phyloP scores from a whole-genome alignment of 2,113 vertebrate genomes.

The Antennarius striatus region DNA sequence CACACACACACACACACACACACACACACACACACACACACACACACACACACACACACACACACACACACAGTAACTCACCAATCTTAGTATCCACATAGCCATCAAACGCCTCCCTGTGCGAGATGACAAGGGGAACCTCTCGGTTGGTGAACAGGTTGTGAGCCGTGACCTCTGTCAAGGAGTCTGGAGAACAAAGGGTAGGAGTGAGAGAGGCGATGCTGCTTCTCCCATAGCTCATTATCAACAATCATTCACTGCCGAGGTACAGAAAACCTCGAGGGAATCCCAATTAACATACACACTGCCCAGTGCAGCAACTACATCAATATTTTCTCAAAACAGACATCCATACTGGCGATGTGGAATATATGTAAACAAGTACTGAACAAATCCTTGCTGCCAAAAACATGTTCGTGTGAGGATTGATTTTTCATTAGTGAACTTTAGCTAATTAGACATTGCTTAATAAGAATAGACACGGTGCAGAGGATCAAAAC shows the following conservation, averaged over 20 bases:
- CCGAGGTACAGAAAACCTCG: constrained; percentile 15
- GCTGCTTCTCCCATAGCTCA: constrained; percentile 42
- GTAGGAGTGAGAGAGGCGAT: constrained; percentile 21
- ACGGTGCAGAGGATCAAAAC: constrained; percentile 9
- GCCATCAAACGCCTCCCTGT: constrained; percentile 80
- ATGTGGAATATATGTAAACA: not conserved
- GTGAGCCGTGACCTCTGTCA: constrained; percentile 85
- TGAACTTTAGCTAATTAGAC: constrained; percentile 11
- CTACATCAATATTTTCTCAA: constrained; percentile 1
- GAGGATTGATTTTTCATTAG: not conserved
- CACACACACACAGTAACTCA: constrained; percentile 61
- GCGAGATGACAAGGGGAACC: constrained; percentile 88
- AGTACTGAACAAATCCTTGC: not conserved
- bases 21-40: too few species aligned
- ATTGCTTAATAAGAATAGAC: not conserved
- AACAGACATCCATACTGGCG: not conserved
- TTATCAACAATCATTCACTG: constrained; percentile 57
- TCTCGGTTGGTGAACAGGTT: constrained; percentile 89
- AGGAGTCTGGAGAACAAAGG: constrained; percentile 81
- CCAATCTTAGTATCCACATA: constrained; percentile 89
- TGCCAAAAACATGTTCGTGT: not conserved
- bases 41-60: too few species aligned
- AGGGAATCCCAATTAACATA: constrained; percentile 65
- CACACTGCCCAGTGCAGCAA: not conserved
- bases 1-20: not conserved